phyloP scores from a whole-genome alignment of 2,888 invertebrate species.

The Mesorhabditis spiculigera region DNA sequence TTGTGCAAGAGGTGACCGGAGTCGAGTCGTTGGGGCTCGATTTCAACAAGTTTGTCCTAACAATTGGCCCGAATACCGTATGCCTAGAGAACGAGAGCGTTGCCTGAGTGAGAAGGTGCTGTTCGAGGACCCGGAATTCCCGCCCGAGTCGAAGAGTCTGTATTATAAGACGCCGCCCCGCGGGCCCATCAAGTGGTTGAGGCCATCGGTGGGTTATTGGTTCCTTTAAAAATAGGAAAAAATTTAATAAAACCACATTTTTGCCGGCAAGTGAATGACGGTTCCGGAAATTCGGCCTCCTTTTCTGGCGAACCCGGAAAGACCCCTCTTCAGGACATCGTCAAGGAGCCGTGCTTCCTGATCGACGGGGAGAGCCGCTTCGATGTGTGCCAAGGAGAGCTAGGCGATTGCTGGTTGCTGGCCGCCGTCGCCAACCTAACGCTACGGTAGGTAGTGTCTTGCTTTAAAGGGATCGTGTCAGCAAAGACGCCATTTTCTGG shows the following conservation, averaged over 20 bases:
- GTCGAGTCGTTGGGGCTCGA: conserved; percentile 28
- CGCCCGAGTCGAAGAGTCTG: conserved; percentile 75
- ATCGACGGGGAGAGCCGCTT: conserved; percentile 92
- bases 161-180: conserved; percentile 81
- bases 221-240: not conserved
- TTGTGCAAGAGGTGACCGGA: not conserved
- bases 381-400: conserved; percentile 70
- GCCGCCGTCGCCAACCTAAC: conserved; percentile 87
- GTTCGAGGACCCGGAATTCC: conserved; percentile 76
- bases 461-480: too few relatives aligned
- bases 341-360: conserved; percentile 80
- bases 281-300: not conserved
- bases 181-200: conserved; percentile 81
- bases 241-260: not conserved
- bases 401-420: conserved; percentile 58
- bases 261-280: not conserved
- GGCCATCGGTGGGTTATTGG: conserved; percentile 70
- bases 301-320: not conserved
- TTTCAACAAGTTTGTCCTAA: not conserved
- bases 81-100: conserved; percentile 66
- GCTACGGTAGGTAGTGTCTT: conserved; percentile 61
- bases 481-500: too few relatives aligned
- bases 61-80: conserved; percentile 67
- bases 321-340: conserved; percentile 68
- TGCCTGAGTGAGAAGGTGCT: conserved; percentile 70